Base-by-base conservation (phyloP, 2,113 vertebrate species). In the Periophthalmodon schlosseri region DNA sequence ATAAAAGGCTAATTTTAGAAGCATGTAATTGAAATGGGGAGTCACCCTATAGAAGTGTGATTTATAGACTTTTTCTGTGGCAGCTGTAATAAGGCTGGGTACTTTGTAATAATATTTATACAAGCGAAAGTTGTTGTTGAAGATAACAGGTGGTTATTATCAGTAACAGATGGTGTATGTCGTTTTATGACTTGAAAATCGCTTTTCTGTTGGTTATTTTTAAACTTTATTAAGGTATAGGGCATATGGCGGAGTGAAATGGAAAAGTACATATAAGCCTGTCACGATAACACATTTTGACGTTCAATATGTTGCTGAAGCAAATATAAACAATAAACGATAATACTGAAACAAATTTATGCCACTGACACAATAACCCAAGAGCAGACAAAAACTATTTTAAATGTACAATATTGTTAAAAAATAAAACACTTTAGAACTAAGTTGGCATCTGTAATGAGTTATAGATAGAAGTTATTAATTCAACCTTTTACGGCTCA, bases 1-100 rank as follows among this genome's bases (percentile, higher is more conserved):
- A 79, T 66, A 21, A 24, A 13, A 7, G 15, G 44, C 18, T 21
- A 47, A 46, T 60, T 79, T 49, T 49, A 23, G 3, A 68, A 80
- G 68, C 56, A n/a, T 21, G 18, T 36, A 33, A 28, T 79, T 65
- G 33, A 21, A 56, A n/a, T 5, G 0, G 8, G 49, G 21, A 58
- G 61, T 50, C 20, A 28, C 18, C 63, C 9, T 39, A n/a, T 44
- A n/a, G 10, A 5, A 1, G 2, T 63, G 14, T 34, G 34, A 63
- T 63, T 34, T 12, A 39, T 65, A 5, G 2, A 65, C 20, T 44
- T 39, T 4, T 39, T 39, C 33, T 20, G 15, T 4, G 34, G 34
- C 34, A n/a, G 20, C 34, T 34, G 33, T 39, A 64, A 64, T 64
- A 36, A 64, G 28, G 8, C 34, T 36, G 28, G 28, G 6, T 2